phyloP scores from a whole-genome alignment of 1,140 invertebrate genomes.

The Camponotus vicinus region DNA sequence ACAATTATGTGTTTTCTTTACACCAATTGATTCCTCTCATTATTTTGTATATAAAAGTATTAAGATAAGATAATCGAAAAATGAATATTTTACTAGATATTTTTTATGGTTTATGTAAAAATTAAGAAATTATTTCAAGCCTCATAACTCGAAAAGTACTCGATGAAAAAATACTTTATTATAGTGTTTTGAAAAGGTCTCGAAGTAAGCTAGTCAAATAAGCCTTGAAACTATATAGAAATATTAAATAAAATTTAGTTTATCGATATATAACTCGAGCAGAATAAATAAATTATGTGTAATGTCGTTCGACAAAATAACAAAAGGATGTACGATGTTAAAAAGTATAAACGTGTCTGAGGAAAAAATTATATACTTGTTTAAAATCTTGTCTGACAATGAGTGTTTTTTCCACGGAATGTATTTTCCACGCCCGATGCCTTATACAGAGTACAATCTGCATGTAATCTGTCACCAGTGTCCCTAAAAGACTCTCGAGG shows the following conservation, averaged over 20 bases:
- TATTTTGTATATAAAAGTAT: no score
- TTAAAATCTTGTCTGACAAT: not conserved
- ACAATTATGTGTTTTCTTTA: no score
- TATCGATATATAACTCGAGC: not conserved
- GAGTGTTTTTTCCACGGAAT: not conserved
- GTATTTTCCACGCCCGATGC: not conserved
- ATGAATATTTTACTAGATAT: no score
- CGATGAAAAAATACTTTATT: no score
- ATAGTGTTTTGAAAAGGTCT: no score
- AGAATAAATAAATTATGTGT: not conserved
- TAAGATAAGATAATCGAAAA: no score
- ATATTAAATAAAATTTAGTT: not conserved
- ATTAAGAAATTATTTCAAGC: no score
- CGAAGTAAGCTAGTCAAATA: no score
- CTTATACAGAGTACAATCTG: conserved; percentile 46
- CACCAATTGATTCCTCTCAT: no score
- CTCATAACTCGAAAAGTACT: no score
- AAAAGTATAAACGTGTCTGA: no score
- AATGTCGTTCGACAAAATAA: not conserved
- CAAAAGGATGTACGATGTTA: not conserved
- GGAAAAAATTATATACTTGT: not conserved
- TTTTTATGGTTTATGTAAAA: no score
- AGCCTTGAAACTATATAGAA: not conserved
- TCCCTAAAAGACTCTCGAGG: conserved; percentile 49
- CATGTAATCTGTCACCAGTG: conserved; percentile 49